Percentiles rank a stretch among this genome's conserved stretches.
Conservation (phyloP, 2,113 vertebrate genomes). For the Hiodon tergisus region DNA sequence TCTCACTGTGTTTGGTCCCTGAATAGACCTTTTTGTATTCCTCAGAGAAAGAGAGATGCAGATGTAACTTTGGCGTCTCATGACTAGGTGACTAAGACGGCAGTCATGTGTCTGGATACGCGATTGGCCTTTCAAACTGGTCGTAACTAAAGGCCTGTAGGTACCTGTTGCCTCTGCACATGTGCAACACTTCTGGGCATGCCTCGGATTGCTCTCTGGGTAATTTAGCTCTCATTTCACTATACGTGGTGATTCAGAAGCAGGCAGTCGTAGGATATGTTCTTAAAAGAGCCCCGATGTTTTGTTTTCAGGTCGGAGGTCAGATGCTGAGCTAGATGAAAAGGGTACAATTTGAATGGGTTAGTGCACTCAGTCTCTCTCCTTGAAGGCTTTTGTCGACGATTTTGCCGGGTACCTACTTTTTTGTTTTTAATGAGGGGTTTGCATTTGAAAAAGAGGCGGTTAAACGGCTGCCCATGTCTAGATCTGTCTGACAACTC, state of each 20-base stretch:
- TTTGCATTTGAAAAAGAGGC: constrained; percentile 19
- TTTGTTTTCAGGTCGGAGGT: constrained; percentile 12
- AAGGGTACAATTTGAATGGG: background rate
- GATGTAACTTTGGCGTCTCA: background rate
- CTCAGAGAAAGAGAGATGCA: background rate
- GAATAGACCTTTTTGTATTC: background rate
- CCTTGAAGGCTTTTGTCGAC: background rate
- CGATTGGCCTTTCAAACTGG: background rate
- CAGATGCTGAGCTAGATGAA: background rate
- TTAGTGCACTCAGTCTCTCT: constrained; percentile 19
- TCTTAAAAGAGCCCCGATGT: constrained; percentile 14
- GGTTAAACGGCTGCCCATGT: constrained; percentile 17
- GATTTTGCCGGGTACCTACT: background rate
- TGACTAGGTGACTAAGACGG: constrained; percentile 5
- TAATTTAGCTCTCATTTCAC: background rate
- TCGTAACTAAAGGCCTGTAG: background rate
- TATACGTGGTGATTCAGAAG: background rate
- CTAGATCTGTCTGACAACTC: background rate
- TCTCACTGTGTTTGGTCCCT: constrained; percentile 1
- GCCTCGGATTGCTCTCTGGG: background rate
- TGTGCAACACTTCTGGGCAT: background rate
- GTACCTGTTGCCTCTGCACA: background rate
- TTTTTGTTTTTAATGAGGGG: constrained; percentile 1
- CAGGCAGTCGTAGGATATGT: background rate
- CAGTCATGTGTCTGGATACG: background rate